Conservation (phyloP, 2,113 vertebrate species). For the Labrus mixtus region DNA sequence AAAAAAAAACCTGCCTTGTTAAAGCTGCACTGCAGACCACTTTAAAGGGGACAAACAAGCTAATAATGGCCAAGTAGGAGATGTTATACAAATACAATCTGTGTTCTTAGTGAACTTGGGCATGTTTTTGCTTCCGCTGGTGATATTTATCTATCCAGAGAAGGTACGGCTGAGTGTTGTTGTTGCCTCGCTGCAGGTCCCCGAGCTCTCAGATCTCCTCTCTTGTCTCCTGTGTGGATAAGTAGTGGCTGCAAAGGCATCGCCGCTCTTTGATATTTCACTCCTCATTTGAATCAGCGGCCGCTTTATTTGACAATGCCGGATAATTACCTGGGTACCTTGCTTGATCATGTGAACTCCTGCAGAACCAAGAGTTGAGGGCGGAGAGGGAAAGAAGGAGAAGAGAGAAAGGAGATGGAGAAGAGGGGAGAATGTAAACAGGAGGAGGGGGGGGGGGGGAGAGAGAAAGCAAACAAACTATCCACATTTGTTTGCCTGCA, state of each 20-base stretch:
- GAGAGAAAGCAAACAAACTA: constrained; percentile 65
- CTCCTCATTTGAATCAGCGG: constrained; percentile 84
- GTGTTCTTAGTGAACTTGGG: constrained; percentile 66
- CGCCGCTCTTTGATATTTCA: constrained; percentile 82
- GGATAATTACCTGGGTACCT: constrained; percentile 83
- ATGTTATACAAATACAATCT: constrained; percentile 69
- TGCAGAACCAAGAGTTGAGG: constrained; percentile 73
- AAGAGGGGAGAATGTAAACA: constrained; percentile 32
- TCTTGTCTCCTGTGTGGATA: constrained; percentile 80
- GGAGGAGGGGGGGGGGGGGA: too few species aligned
- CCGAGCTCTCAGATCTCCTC: constrained; percentile 81
- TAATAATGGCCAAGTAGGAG: constrained; percentile 61
- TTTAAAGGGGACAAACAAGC: constrained; percentile 35
- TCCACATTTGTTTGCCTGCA: constrained; percentile 76
- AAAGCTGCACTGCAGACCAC: constrained; percentile 43
- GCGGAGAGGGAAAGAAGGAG: constrained; percentile 7
- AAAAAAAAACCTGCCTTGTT: constrained; percentile 48
- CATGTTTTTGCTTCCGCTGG: constrained; percentile 70
- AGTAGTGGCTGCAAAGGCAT: constrained; percentile 81
- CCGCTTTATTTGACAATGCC: constrained; percentile 82
- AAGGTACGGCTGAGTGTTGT: constrained; percentile 75
- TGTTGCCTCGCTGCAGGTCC: constrained; percentile 76
- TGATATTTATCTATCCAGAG: constrained; percentile 76
- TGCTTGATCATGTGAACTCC: constrained; percentile 82
- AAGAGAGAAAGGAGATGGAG: neutral